Evolutionary conservation across 2,113 vertebrate genomes (phyloP).

Genomic region (Apodemus speciosus): DNA sequence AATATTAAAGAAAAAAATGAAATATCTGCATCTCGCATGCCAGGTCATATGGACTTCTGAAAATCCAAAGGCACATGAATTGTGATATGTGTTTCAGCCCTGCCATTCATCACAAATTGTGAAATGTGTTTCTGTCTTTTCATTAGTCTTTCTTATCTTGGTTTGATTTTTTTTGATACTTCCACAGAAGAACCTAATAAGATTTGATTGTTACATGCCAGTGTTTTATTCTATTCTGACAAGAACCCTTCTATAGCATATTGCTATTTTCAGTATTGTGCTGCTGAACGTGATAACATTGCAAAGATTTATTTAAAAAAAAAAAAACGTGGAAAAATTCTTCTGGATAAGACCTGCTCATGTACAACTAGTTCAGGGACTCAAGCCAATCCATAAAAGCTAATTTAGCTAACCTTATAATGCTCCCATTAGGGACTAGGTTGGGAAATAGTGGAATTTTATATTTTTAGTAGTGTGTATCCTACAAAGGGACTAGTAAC

Average conservation of each 20-base stretch:
- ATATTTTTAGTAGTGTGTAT: neutral
- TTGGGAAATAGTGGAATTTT: neutral
- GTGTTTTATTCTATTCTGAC: neutral
- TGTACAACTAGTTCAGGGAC: neutral
- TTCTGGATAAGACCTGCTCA: neutral
- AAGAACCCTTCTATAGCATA: neutral
- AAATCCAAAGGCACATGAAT: neutral
- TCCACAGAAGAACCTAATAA: neutral
- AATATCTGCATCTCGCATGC: neutral
- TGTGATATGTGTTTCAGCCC: too few species aligned
- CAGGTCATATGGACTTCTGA: neutral
- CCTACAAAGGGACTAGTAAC: neutral
- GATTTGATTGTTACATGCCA: neutral
- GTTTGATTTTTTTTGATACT: neutral
- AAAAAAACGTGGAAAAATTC: neutral
- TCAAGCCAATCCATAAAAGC: constrained; percentile 11
- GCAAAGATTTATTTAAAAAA: neutral
- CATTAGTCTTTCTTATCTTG: neutral
- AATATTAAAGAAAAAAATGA: neutral
- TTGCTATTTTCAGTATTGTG: neutral
- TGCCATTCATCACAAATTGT: too few species aligned
- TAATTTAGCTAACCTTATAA: neutral
- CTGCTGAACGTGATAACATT: neutral
- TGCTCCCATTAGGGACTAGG: neutral
- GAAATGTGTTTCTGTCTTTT: neutral